Evolutionary conservation across 2,113 vertebrate genomes (phyloP).

Genomic region (Pimephales promelas): DNA sequence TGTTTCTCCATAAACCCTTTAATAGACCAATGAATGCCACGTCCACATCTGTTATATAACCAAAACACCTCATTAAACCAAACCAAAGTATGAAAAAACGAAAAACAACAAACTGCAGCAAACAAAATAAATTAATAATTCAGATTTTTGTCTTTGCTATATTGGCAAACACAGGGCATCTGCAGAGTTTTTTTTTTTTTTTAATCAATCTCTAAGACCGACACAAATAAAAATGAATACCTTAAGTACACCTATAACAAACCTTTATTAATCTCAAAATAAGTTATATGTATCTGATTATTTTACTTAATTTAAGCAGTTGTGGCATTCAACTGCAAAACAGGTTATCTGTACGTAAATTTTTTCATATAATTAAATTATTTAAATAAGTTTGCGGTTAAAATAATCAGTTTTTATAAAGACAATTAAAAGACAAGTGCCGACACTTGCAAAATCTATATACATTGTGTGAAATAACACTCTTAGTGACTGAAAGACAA

Average conservation of each 20-base stretch:
- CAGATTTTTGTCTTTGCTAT: neutral
- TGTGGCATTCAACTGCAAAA: neutral
- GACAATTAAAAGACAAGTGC: neutral
- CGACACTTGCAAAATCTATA: neutral
- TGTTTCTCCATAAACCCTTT: neutral
- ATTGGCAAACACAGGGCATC: neutral
- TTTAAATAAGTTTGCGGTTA: too few relatives aligned
- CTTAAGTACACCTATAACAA: neutral
- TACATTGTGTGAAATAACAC: neutral
- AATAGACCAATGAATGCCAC: slow-evolving; percentile 8
- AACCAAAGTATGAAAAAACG: neutral
- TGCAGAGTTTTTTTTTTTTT: neutral
- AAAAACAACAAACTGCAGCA: neutral
- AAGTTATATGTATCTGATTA: neutral
- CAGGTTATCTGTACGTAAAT: neutral
- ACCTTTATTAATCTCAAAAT: neutral
- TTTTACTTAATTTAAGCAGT: neutral
- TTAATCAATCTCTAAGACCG: neutral
- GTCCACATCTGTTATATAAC: neutral
- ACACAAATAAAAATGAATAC: neutral
- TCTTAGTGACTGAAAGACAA: neutral
- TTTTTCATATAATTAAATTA: too few relatives aligned
- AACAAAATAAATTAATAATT: neutral
- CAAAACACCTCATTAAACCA: neutral
- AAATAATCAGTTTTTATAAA: neutral